phyloP scores from a whole-genome alignment of 1,140 invertebrate species.

The Arion vulgaris region DNA sequence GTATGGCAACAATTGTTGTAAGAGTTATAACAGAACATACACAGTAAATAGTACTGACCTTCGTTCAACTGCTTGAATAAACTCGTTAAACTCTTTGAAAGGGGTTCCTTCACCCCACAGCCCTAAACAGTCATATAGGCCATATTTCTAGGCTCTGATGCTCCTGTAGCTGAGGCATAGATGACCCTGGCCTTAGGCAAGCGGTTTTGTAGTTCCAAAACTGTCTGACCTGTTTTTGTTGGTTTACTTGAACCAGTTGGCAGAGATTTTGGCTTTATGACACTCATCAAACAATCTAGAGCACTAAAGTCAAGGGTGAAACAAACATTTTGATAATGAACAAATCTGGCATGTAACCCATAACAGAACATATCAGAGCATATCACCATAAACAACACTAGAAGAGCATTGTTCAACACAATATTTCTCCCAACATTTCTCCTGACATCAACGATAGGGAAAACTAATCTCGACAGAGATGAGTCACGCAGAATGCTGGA shows the following conservation, averaged over 20 bases:
- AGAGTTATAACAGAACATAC: too few relatives aligned
- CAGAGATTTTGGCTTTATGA: constrained; percentile 99
- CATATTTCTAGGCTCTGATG: constrained; percentile 98
- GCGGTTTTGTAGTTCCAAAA: constrained; percentile 95
- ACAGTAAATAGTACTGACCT: constrained; percentile 78
- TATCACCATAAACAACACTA: too few relatives aligned
- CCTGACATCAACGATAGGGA: too few relatives aligned
- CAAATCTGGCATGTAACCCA: too few relatives aligned
- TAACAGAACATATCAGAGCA: too few relatives aligned
- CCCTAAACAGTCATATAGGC: constrained; percentile 98
- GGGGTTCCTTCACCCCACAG: constrained; percentile 97
- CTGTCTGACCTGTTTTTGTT: constrained; percentile 88
- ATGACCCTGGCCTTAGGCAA: constrained; percentile 95
- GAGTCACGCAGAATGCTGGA: too few relatives aligned
- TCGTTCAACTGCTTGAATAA: constrained; percentile 96
- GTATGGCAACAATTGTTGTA: too few relatives aligned
- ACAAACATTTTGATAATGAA: too few relatives aligned
- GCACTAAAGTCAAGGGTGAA: constrained; percentile 51
- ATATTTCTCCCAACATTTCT: too few relatives aligned
- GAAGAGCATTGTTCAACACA: too few relatives aligned
- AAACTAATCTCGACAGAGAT: too few relatives aligned
- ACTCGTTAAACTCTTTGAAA: constrained; percentile 94
- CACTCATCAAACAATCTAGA: constrained; percentile 97
- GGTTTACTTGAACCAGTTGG: constrained; percentile 97
- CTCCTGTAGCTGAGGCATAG: constrained; percentile 98